These are phyloP conservation scores for Melieria picta DNA, from an alignment of 2,888 invertebrate species.

Conservation along the genomic window DNA sequence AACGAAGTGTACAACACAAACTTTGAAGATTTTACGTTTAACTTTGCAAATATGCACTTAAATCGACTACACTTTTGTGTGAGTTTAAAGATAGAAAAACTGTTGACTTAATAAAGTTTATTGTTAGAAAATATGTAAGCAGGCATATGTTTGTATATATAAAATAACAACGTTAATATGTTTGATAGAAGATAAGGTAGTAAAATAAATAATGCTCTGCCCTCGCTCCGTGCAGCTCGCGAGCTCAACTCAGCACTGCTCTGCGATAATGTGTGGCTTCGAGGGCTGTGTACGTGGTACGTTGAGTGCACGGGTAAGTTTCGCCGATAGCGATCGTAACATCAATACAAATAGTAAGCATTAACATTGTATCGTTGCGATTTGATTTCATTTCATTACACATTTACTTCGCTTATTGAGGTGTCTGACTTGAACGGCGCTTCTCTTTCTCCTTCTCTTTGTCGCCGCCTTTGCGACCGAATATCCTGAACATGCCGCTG, in stretches of 20 bases:
- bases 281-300: not conserved
- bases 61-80: constrained; percentile 13
- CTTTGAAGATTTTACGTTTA: not conserved
- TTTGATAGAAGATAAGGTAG: constrained; percentile 29
- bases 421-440: constrained; percentile 62
- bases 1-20: constrained; percentile 16
- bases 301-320: constrained; percentile 13
- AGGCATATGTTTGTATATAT: constrained; percentile 35
- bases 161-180: constrained; percentile 42
- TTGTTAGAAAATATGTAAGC: constrained; percentile 30
- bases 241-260: not conserved
- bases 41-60: not conserved
- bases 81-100: constrained; percentile 25
- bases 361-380: not conserved
- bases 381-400: not conserved
- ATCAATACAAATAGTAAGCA: not conserved
- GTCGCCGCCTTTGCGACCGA: constrained; percentile 63
- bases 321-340: constrained; percentile 10
- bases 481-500: constrained; percentile 65
- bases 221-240: constrained; percentile 2
- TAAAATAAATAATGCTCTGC: constrained; percentile 33
- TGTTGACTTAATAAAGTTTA: constrained; percentile 34
- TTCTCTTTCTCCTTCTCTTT: constrained; percentile 57
- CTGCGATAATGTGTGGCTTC: not conserved
- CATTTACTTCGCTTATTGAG: constrained; percentile 46